These are phyloP conservation scores for Trachelus tabidus DNA, from an alignment of 2,888 invertebrate genomes.

Conservation along the genomic window DNA sequence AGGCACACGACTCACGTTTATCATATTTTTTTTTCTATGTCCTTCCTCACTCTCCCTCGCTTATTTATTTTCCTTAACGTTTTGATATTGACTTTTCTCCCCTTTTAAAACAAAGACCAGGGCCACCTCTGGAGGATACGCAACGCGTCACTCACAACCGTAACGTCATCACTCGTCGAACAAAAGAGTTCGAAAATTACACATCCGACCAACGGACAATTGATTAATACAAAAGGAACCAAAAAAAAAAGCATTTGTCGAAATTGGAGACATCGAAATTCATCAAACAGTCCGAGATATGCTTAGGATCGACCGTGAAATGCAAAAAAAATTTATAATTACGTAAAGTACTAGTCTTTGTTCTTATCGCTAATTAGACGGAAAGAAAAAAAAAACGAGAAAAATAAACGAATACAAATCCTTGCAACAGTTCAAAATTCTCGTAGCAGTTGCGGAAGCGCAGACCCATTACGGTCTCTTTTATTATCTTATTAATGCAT, in stretches of 20 bases:
- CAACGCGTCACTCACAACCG: slow-evolving; percentile 1
- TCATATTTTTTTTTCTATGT: not conserved
- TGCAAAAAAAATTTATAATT: not conserved
- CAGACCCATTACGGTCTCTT: not conserved
- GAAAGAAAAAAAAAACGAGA: too few species aligned
- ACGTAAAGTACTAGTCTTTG: not conserved
- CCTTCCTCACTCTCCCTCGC: not conserved
- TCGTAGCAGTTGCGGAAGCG: not conserved
- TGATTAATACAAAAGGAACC: not conserved
- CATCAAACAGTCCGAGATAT: not conserved
- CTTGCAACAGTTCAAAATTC: not conserved
- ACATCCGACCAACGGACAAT: not conserved
- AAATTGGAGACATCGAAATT: not conserved
- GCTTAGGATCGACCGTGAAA: not conserved
- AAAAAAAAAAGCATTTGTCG: not conserved
- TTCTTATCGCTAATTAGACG: not conserved
- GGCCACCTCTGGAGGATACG: slow-evolving; percentile 4
- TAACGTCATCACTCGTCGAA: not conserved
- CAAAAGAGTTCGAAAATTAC: not conserved
- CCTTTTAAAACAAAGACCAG: not conserved
- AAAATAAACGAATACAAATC: not conserved
- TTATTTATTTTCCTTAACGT: not conserved
- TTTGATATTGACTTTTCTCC: not conserved
- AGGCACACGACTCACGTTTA: not conserved
- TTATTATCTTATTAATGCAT: not conserved